Evolutionary conservation across 2,113 vertebrate genomes (phyloP).

Genomic region (Electrona antarctica): DNA sequence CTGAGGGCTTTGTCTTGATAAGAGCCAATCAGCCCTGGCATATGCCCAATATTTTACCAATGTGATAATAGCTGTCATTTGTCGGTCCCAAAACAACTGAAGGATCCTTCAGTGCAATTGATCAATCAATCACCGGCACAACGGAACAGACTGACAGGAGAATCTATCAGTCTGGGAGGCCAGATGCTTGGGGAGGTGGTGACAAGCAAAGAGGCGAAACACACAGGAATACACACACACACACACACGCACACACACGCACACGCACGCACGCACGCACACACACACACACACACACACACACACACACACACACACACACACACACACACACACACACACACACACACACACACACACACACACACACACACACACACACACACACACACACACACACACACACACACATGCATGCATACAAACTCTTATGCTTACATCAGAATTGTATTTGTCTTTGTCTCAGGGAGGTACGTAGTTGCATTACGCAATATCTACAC

Average conservation of each 20-base stretch:
- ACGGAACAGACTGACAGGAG: background rate
- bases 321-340: constrained; percentile 3
- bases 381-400: constrained; percentile 22
- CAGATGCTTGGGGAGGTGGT: constrained; percentile 43
- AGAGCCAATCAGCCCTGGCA: constrained; percentile 23
- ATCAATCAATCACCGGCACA: constrained; percentile 42
- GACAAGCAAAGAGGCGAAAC: background rate
- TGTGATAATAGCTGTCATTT: constrained; percentile 48
- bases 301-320: constrained; percentile 21
- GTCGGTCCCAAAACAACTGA: constrained; percentile 27
- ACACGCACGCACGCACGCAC: too few species aligned
- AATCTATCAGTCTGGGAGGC: constrained; percentile 37
- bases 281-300: constrained; percentile 19
- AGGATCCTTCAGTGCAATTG: constrained; percentile 35
- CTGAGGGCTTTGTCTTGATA: constrained; percentile 21
- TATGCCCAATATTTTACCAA: constrained; percentile 21
- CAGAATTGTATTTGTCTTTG: too few species aligned
- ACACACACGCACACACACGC: too few species aligned
- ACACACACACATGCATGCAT: background rate
- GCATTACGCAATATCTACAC: too few species aligned
- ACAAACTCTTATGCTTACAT: too few species aligned
- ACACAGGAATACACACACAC: constrained; percentile 25
- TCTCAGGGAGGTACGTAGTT: too few species aligned
- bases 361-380: constrained; percentile 18
- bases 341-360: constrained; percentile 14